Evolutionary conservation across 2,888 invertebrate genomes (phyloP).

Genomic region (Lamellibrachia columna): DNA sequence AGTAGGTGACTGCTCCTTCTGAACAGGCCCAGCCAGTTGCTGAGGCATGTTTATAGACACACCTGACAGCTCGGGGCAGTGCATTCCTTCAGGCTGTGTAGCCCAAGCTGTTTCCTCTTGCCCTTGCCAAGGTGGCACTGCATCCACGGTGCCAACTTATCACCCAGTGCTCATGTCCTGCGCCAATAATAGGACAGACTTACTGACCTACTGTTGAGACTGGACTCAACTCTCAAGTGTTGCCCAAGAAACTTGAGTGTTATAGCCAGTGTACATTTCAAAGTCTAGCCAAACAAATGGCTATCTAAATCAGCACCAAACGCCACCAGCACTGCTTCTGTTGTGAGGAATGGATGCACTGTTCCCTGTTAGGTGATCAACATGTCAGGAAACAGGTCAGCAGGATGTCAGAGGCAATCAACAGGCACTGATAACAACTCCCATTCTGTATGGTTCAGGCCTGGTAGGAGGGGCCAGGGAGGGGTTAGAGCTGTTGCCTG

Average conservation of each 20-base stretch:
- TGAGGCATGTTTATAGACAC: not conserved
- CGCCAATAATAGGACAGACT: conserved; percentile 7
- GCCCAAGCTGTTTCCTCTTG: not conserved
- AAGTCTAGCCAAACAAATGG: not conserved
- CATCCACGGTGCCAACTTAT: not conserved
- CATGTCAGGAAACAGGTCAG: not conserved
- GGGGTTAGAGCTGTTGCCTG: not conserved
- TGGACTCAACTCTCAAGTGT: not conserved
- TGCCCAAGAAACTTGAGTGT: not conserved
- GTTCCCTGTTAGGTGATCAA: not conserved
- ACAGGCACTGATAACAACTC: not conserved
- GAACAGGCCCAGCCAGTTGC: not conserved
- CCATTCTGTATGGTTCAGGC: not conserved
- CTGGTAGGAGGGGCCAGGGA: not conserved
- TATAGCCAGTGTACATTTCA: not conserved
- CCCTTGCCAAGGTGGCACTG: not conserved
- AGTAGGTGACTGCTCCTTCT: not conserved
- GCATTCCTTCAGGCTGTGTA: not conserved
- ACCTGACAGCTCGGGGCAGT: not conserved
- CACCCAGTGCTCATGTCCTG: not conserved
- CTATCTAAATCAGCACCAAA: not conserved
- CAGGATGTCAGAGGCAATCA: not conserved
- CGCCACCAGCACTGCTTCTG: not conserved
- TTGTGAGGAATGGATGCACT: conserved; percentile 4
- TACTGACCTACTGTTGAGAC: not conserved